Evolutionary conservation across 2,797 vertebrate species (phyloP).

Genomic region (Enteromius afrohamiltoni): DNA sequence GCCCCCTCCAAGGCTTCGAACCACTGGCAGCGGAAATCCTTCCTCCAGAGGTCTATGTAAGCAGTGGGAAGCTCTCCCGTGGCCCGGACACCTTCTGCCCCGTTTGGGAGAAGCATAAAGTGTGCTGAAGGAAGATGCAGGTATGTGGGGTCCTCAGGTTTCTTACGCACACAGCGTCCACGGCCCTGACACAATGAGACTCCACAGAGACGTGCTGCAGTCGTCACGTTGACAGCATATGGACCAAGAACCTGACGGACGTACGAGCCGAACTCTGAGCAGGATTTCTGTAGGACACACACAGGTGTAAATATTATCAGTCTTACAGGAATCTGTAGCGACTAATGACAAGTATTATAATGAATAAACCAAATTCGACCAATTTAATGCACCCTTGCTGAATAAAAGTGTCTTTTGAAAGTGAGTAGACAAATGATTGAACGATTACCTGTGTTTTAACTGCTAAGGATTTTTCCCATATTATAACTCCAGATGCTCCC

Average conservation of each 20-base stretch:
- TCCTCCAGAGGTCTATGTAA: slow-evolving; percentile 75
- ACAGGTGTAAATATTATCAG: neutral
- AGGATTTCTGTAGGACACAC: slow-evolving; percentile 74
- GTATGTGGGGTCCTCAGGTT: slow-evolving; percentile 72
- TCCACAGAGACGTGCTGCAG: slow-evolving; percentile 79
- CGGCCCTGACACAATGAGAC: slow-evolving; percentile 77
- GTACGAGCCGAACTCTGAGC: slow-evolving; percentile 78
- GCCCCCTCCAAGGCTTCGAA: slow-evolving; percentile 73
- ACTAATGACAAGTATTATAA: neutral
- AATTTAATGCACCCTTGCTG: neutral
- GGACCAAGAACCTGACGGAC: slow-evolving; percentile 78
- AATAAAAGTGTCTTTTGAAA: neutral
- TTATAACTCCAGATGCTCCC: slow-evolving; percentile 80
- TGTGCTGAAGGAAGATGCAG: slow-evolving; percentile 74
- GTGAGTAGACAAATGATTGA: neutral
- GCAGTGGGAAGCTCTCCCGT: slow-evolving; percentile 68
- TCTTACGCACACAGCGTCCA: slow-evolving; percentile 79
- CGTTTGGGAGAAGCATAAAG: slow-evolving; percentile 63
- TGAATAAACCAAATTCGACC: neutral
- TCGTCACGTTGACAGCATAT: slow-evolving; percentile 80
- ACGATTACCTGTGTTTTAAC: slow-evolving; percentile 64
- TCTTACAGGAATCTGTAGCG: neutral
- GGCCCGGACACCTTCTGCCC: slow-evolving; percentile 65
- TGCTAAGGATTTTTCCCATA: slow-evolving; percentile 75
- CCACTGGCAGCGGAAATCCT: slow-evolving; percentile 81